phyloP scores from a whole-genome alignment of 2,888 invertebrate species.

The Drosophila engyochracea region DNA sequence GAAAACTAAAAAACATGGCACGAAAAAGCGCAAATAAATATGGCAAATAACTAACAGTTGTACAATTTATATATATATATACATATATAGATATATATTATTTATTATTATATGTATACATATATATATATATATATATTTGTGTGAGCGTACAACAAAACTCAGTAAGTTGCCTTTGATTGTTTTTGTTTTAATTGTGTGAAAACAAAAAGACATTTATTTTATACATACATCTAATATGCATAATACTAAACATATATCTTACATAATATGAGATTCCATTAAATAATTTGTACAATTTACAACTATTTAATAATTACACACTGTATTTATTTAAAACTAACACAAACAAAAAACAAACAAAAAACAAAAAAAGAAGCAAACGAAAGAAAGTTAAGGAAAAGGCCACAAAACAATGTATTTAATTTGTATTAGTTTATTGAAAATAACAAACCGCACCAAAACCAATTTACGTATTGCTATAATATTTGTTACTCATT shows the following conservation, averaged over 20 bases:
- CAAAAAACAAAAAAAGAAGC: neutral
- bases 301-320: conserved; percentile 48
- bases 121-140: neutral
- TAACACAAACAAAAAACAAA: neutral
- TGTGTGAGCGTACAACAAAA: conserved; percentile 11
- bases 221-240: conserved; percentile 40
- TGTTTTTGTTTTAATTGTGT: conserved; percentile 18
- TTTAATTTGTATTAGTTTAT: conserved; percentile 79
- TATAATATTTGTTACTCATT: conserved; percentile 45
- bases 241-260: conserved; percentile 22
- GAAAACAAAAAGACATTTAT: conserved; percentile 68
- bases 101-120: neutral
- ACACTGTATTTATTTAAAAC: conserved; percentile 61
- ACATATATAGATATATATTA: neutral
- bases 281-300: conserved; percentile 35
- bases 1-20: conserved; percentile 1
- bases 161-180: conserved; percentile 6
- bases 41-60: conserved; percentile 3
- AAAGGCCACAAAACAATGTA: conserved; percentile 73
- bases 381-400: neutral
- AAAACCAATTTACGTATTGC: conserved; percentile 66
- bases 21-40: conserved; percentile 29
- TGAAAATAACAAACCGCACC: conserved; percentile 56
- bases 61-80: neutral
- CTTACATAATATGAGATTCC: conserved; percentile 52